Conservation (phyloP, 2,113 vertebrate genomes). For the Elachura formosa region DNA sequence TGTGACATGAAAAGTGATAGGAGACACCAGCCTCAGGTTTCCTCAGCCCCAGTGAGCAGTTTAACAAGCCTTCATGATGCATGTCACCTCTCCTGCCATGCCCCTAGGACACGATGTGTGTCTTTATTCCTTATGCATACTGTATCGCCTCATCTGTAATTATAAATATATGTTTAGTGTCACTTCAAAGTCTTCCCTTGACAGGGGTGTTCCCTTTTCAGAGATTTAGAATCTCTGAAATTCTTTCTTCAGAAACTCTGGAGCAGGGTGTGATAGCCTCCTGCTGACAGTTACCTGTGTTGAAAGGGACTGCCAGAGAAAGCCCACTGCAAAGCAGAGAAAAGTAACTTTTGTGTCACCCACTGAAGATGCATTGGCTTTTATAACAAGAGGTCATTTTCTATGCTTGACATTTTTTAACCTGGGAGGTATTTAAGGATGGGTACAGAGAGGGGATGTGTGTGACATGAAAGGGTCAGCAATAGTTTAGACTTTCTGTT, state of each 20-base stretch:
- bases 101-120: background rate
- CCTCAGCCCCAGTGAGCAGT: conserved; percentile 37
- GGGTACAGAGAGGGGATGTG: background rate
- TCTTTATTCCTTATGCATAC: conserved; percentile 40
- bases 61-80: conserved; percentile 47
- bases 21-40: conserved; percentile 32
- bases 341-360: background rate
- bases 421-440: background rate
- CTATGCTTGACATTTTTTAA: background rate
- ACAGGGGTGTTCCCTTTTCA: conserved; percentile 25
- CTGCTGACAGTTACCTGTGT: conserved; percentile 23
- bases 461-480: background rate
- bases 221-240: conserved; percentile 44
- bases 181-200: conserved; percentile 50
- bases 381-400: background rate
- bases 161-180: conserved; percentile 55
- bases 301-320: conserved; percentile 18
- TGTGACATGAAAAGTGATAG: conserved; percentile 39
- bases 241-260: conserved; percentile 22
- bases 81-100: conserved; percentile 52
- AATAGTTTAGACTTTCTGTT: background rate
- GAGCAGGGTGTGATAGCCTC: conserved; percentile 14
- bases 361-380: background rate
- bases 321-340: background rate
- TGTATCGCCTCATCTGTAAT: conserved; percentile 27